Evolutionary conservation across 1,140 invertebrate genomes (phyloP), one percentile per base, ranked within the genome.

Genomic region (Asobara japonica): DNA sequence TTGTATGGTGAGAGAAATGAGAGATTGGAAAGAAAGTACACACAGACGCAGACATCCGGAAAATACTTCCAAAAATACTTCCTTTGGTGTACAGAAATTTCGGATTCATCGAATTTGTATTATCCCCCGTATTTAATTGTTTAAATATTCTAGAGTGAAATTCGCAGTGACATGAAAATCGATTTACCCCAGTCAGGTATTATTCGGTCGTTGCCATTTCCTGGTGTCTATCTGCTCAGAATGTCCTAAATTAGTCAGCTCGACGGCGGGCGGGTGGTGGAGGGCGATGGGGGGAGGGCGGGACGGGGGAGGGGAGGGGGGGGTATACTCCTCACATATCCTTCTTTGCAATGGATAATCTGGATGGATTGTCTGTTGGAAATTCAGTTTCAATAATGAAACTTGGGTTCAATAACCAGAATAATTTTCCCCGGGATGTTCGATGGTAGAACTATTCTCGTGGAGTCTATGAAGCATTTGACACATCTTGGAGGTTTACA

Each of bases 151-250:
- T 45, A 16, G 13, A 18, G 2, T 45, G 41, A 45, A 45, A 45
- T 45, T 45, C n/a, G n/a, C n/a, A 45, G n/a, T 45, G 41, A 45
- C 41, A 45, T 45, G 41, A 45, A 45, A 45, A 45, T 45, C 13
- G 41, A 45, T 45, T 45, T 45, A 45, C 41, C 41, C 41, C 41
- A 45, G 41, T 45, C 41, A 45, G 41, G 41, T 45, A 13, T 13
- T 45, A 16, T 18, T 45, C 41, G 41, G 41, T 45, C 41, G 10
- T 45, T 18, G 13, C 5, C 41, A 45, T 45, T 16, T 16, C 2
- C 11, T 16, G 41, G n/a, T 45, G 41, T 45, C 41, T 45, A n/a
- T n/a, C 41, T 16, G 41, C 41, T 45, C 41, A 18, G n/a, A 45
- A 45, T 16, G 18, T 16, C 41, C 41, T 45, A 7, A 45, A 45